A percentile compares a stretch with the other conserved stretches of the same genome.
These are phyloP conservation scores for Tridacna crocea DNA, from an alignment of 2,888 invertebrate genomes.

Conservation along the genomic window DNA sequence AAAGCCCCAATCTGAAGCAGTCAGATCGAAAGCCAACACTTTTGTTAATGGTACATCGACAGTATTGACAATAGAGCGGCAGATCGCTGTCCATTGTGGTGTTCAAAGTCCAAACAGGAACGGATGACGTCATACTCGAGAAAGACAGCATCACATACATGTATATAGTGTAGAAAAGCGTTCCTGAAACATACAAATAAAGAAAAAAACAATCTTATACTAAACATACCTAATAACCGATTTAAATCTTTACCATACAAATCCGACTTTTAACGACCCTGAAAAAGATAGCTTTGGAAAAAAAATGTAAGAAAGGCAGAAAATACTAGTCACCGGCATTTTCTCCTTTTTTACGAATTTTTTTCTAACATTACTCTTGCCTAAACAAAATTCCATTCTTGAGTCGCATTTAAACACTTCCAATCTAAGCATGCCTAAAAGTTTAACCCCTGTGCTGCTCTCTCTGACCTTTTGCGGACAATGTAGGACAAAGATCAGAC, in stretches of 20 bases:
- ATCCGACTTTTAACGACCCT: no score
- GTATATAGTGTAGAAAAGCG: neutral
- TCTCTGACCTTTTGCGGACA: neutral
- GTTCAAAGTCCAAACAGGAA: neutral
- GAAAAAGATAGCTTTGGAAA: no score
- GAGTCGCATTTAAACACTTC: no score
- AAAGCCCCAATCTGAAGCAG: slow-evolving; percentile 33
- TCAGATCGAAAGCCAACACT: neutral
- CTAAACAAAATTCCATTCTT: neutral
- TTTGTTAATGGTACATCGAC: slow-evolving; percentile 10
- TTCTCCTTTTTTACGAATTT: no score
- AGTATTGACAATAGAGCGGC: slow-evolving; percentile 36
- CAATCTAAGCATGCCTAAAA: no score
- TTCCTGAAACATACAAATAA: neutral
- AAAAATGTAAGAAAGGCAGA: neutral
- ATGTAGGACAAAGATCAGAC: neutral
- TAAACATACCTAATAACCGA: no score
- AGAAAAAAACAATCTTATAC: no score
- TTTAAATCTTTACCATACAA: no score
- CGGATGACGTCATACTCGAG: neutral
- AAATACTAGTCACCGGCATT: neutral
- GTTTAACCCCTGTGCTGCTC: no score
- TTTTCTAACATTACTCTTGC: no score
- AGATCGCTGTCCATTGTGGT: neutral
- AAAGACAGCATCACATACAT: neutral